These are phyloP conservation scores for Danaus melanippus DNA, from an alignment of 1,140 invertebrate genomes.

Conservation along the genomic window DNA sequence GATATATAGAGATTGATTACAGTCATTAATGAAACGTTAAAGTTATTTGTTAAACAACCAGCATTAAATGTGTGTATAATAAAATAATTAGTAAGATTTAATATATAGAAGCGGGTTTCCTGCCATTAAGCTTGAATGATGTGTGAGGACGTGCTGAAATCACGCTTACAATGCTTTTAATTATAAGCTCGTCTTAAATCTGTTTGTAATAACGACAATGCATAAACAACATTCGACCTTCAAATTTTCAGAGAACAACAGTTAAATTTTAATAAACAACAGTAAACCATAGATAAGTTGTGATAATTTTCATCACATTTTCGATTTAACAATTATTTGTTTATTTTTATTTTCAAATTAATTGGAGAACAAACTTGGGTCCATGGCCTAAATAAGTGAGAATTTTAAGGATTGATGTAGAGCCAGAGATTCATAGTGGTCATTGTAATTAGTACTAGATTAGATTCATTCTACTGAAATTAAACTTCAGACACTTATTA, in stretches of 20 bases:
- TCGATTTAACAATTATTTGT: constrained; percentile 33
- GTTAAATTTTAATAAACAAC: constrained; percentile 56
- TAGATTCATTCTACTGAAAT: constrained; percentile 24
- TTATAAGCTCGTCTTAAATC: no score
- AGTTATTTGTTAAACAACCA: no score
- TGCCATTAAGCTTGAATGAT: no score
- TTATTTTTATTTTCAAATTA: no score
- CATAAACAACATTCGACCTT: constrained; percentile 24
- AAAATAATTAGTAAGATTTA: no score
- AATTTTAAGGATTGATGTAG: constrained; percentile 32
- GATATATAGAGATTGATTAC: no score
- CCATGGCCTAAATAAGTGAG: constrained; percentile 49
- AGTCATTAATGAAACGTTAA: no score
- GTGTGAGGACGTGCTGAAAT: constrained; percentile 9
- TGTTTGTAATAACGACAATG: constrained; percentile 7
- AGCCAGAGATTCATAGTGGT: constrained; percentile 52
- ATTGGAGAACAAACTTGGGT: constrained; percentile 38
- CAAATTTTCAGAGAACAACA: constrained; percentile 29
- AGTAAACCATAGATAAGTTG: constrained; percentile 67
- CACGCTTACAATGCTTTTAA: background rate
- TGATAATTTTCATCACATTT: constrained; percentile 68
- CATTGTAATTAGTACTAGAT: constrained; percentile 56
- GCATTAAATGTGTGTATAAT: no score
- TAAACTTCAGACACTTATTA: constrained; percentile 31
- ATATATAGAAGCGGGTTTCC: no score